Evolutionary conservation across 2,797 vertebrate species (phyloP).

Genomic region (Chromis chromis): DNA sequence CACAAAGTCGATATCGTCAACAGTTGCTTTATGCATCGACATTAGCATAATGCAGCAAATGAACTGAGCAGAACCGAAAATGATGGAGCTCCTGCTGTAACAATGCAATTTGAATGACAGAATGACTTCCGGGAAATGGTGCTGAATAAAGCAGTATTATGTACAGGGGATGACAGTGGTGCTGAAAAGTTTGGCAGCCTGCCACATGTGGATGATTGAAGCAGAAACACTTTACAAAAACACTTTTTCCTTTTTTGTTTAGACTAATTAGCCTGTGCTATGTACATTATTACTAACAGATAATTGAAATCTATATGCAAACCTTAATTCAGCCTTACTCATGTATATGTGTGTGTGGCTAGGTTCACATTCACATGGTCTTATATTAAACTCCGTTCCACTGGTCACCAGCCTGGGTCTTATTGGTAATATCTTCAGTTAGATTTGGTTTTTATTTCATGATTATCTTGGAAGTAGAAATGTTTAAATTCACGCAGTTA

Average conservation of each 20-base stretch:
- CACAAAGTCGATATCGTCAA: background rate
- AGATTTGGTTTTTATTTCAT: too few relatives aligned
- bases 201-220: background rate
- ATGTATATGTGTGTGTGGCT: background rate
- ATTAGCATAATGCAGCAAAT: slow-evolving; percentile 16
- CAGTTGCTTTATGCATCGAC: slow-evolving; percentile 16
- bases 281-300: background rate
- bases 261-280: background rate
- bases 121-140: slow-evolving; percentile 26
- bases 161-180: background rate
- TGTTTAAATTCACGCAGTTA: background rate
- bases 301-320: background rate
- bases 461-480: background rate
- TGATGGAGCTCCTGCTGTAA: slow-evolving; percentile 3
- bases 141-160: slow-evolving; percentile 13
- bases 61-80: slow-evolving; percentile 14
- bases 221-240: slow-evolving; percentile 3
- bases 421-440: too few relatives aligned
- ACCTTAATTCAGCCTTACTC: background rate
- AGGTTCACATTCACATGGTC: background rate
- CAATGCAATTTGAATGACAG: slow-evolving; percentile 9
- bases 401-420: too few relatives aligned
- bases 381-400: background rate
- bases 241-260: background rate
- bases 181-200: background rate